Percentiles rank a stretch among this genome's conserved stretches.
These are phyloP conservation scores for Clunio marinus DNA, from an alignment of 2,888 invertebrate genomes.

Conservation along the genomic window DNA sequence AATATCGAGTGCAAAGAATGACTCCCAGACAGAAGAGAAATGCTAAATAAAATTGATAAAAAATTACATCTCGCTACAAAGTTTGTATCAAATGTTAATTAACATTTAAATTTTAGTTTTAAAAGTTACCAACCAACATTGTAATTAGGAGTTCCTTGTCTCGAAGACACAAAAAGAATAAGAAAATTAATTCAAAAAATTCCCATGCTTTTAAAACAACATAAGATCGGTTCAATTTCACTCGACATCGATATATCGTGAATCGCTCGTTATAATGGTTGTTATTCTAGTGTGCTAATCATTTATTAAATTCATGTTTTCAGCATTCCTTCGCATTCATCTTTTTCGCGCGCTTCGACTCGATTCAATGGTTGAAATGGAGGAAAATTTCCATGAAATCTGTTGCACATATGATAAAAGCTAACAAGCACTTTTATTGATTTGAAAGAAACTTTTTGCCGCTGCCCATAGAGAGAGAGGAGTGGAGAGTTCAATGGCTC, in stretches of 20 bases:
- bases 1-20: no score
- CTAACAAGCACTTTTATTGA: constrained; percentile 7
- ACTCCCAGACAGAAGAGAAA: no score
- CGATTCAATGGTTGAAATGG: background rate
- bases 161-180: no score
- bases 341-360: background rate
- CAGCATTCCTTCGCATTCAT: background rate
- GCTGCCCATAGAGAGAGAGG: background rate
- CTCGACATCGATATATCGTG: constrained; percentile 4
- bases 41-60: no score
- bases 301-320: constrained; percentile 4
- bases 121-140: no score
- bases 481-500: background rate
- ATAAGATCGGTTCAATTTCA: no score
- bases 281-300: background rate
- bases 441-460: constrained; percentile 7
- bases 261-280: background rate
- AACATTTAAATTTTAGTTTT: no score
- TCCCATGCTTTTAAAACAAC: constrained; percentile 1
- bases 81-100: no score
- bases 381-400: constrained; percentile 1
- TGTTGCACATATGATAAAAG: constrained; percentile 1
- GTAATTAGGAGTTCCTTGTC: no score
- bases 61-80: no score
- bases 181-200: background rate